Base-by-base conservation (phyloP, 30 jellyfish, hydroid and myxozoan genomes). In the Cassiopea xamachana region DNA sequence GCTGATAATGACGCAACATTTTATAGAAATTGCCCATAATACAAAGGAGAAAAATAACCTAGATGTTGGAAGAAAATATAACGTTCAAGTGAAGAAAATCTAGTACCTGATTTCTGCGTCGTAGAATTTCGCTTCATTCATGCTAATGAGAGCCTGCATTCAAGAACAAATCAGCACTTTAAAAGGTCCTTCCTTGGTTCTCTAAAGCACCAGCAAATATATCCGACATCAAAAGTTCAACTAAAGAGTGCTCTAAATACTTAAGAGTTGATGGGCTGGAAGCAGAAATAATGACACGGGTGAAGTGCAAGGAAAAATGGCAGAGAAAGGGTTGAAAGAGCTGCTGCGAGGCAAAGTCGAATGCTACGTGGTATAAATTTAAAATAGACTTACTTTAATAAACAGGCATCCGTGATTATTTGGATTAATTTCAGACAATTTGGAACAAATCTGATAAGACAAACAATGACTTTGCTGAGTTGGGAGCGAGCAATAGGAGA, bases 91-190 rank as follows among this genome's bases (percentile, higher is more conserved):
- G 7, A 55, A 10, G 64, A 6, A 55, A 55, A 55, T 12, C 5
- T 19, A 12, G 10, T 59, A 93, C 98, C 98, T 84, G n/a, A 94
- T 46, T 47, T 94, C 98, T 1, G 98, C 98, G 76, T 94, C 98
- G 48, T 74, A 90, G 77, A 51, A 82, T 60, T 94, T 89, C 46
- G 75, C 88, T 81, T 94, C 98, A 47, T 74, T 70, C 60, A 89
- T 84, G 91, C 98, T 94, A 9, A 90, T 79, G 79, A 75, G 67
- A 1, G 98, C 98, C 98, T 94, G 81, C 9, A 69, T 39, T 10
- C 55, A 14, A 1, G 45, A n/a, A 48, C 61, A 61, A 68, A 51
- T 17, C 2, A 2, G 12, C 12, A 3, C 64, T 6, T 55, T 55
- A 3, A 6, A 3, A 55, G 64, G n/a, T 18, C 74, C 14, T 27